phyloP scores from a whole-genome alignment of 2,113 vertebrate genomes.

The Poeciliopsis prolifica region DNA sequence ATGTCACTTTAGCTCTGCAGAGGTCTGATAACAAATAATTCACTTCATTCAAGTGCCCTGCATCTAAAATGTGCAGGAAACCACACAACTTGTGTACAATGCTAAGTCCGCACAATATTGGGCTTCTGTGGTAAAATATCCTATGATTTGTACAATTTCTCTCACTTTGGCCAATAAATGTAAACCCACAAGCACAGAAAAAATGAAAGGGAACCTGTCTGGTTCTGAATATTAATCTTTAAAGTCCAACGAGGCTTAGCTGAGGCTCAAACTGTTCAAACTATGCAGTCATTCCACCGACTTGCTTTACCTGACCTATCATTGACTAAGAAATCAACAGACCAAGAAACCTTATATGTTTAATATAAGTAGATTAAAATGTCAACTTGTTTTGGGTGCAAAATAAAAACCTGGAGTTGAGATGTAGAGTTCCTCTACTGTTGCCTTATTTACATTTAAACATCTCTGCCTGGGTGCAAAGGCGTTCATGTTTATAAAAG shows the following conservation, averaged over 20 bases:
- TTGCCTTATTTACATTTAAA: neutral
- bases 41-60: neutral
- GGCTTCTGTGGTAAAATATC: no score
- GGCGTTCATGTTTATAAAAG: neutral
- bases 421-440: neutral
- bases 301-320: no score
- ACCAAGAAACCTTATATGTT: neutral
- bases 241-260: neutral
- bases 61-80: neutral
- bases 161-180: no score
- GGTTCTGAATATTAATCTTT: neutral
- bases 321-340: neutral
- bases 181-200: no score
- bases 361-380: neutral
- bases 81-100: neutral
- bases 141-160: no score
- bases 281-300: no score
- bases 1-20: neutral
- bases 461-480: neutral
- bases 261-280: neutral
- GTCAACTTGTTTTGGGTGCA: no score
- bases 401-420: no score
- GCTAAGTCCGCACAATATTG: neutral
- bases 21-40: neutral
- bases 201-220: neutral